phyloP scores from a whole-genome alignment of 2,113 vertebrate species.

The Cyrtonyx montezumae region DNA sequence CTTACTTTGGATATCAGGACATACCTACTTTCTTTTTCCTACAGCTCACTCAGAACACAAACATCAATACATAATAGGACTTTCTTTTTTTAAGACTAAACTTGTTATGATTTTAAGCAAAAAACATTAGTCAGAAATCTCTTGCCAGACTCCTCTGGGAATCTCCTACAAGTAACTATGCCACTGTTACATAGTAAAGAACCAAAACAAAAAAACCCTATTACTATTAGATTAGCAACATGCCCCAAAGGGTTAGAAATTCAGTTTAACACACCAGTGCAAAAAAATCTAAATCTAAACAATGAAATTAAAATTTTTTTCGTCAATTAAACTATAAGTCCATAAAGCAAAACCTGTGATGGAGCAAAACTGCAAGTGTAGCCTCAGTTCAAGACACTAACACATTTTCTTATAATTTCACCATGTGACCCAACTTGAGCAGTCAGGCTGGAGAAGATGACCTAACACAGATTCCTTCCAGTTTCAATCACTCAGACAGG shows the following conservation, averaged over 20 bases:
- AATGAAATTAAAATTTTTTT: neutral
- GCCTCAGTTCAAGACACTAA: neutral
- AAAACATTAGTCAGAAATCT: neutral
- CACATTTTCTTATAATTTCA: neutral
- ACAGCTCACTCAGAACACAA: neutral
- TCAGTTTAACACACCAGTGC: neutral
- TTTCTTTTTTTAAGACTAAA: neutral
- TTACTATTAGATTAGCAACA: neutral
- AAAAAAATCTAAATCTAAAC: neutral
- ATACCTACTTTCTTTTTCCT: neutral
- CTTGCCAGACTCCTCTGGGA: neutral
- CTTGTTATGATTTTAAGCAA: neutral
- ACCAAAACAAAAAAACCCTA: neutral
- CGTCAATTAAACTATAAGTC: neutral
- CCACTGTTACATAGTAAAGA: neutral
- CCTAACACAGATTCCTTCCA: neutral
- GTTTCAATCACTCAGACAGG: neutral
- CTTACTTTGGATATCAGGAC: neutral
- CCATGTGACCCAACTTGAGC: neutral
- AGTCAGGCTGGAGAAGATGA: neutral
- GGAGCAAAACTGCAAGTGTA: neutral
- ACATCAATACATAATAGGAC: neutral
- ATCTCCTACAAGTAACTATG: neutral
- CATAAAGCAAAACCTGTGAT: neutral
- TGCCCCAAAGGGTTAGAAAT: neutral